These are phyloP conservation scores for Dysdera silvatica DNA, from an alignment of 1,140 invertebrate genomes.

Conservation along the genomic window DNA sequence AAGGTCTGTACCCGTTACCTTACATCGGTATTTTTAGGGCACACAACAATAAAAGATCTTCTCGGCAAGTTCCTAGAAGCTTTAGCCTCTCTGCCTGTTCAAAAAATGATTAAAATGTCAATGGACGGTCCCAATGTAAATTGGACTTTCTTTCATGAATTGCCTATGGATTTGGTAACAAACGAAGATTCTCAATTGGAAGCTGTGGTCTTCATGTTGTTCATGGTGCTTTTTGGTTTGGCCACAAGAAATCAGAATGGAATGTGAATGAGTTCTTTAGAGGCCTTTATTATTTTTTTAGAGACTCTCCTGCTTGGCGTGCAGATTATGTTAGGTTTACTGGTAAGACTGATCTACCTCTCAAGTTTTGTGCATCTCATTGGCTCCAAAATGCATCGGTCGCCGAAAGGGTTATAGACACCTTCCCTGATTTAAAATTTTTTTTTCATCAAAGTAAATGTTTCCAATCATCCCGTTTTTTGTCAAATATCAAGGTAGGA, in stretches of 20 bases:
- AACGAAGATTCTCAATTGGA: background rate
- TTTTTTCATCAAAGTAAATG: no score
- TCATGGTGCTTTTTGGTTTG: background rate
- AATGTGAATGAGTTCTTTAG: background rate
- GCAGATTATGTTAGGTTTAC: background rate
- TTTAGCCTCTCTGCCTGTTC: background rate
- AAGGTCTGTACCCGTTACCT: background rate
- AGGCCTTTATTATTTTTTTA: background rate
- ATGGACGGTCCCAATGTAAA: background rate
- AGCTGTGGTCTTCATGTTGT: background rate
- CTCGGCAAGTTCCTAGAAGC: background rate
- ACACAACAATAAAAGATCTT: background rate
- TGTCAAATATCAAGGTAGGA: no score
- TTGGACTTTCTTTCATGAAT: background rate
- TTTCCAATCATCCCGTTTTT: no score
- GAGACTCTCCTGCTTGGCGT: background rate
- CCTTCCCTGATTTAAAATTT: background rate
- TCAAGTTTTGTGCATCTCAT: background rate
- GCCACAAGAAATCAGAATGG: background rate
- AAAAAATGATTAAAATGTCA: background rate
- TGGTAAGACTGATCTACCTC: background rate
- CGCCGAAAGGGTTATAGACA: background rate
- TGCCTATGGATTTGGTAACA: background rate
- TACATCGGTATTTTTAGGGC: constrained; percentile 2
- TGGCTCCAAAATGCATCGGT: background rate